phyloP scores from a whole-genome alignment of 2,888 invertebrate genomes.

The Pyrochroa serraticornis region DNA sequence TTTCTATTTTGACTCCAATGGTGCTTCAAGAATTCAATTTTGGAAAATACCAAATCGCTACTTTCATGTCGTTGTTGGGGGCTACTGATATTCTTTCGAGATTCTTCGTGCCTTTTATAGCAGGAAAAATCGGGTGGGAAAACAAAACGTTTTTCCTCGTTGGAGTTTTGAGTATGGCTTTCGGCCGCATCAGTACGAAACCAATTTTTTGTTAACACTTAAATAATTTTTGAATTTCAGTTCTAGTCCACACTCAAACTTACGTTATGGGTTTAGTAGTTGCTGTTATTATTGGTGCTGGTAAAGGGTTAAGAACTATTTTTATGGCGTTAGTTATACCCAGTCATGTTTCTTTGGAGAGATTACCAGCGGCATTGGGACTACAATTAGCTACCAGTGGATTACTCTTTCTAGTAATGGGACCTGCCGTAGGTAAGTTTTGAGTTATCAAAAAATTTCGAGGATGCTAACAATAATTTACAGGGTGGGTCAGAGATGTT shows the following conservation, averaged over 20 bases:
- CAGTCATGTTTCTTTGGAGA: slow-evolving; percentile 71
- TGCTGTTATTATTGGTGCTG: slow-evolving; percentile 71
- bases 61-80: slow-evolving; percentile 72
- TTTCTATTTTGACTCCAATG: slow-evolving; percentile 75
- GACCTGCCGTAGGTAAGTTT: slow-evolving; percentile 70
- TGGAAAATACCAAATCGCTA: slow-evolving; percentile 65
- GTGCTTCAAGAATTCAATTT: slow-evolving; percentile 73
- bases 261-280: slow-evolving; percentile 64
- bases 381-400: slow-evolving; percentile 72
- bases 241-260: slow-evolving; percentile 66
- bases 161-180: slow-evolving; percentile 70
- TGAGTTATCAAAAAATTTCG: not conserved
- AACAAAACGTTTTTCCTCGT: slow-evolving; percentile 74
- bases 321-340: slow-evolving; percentile 78
- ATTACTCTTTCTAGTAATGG: slow-evolving; percentile 65
- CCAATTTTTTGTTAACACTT: not conserved
- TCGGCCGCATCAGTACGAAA: slow-evolving; percentile 71
- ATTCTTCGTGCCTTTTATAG: slow-evolving; percentile 71
- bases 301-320: slow-evolving; percentile 74
- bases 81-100: slow-evolving; percentile 69
- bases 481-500: slow-evolving; percentile 70
- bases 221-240: slow-evolving; percentile 48
- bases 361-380: slow-evolving; percentile 74
- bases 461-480: slow-evolving; percentile 28
- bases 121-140: slow-evolving; percentile 72